Evolutionary conservation across 2,888 invertebrate genomes (phyloP), one percentile per base, ranked within the genome.

Genomic region (Ichneumoninae sp.): DNA sequence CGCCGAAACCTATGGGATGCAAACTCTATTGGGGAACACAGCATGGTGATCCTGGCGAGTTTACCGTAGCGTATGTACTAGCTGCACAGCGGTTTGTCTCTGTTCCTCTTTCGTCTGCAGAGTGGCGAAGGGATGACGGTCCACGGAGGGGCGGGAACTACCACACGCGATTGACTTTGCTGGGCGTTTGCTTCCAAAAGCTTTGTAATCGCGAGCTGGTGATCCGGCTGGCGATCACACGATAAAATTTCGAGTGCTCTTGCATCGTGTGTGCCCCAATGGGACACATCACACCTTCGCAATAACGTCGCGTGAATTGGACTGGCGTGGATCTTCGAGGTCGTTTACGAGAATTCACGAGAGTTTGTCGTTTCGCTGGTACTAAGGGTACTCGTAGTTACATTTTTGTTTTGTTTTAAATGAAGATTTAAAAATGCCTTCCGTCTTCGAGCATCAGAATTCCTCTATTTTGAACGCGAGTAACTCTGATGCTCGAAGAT

Each of bases 151-250:
- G 7, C 13, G 50, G 36, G 16, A 40, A 77, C 70, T 81, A 76
- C 82, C 68, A 76, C 76, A 52, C 66, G 66, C 76, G 75, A 60
- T 82, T 82, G 52, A 76, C 71, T 84, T 76, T 80, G 57, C 62
- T 65, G 79, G 75, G 60, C 36, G 50, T 30, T 30, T 26, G 30
- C n/a, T 16, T 30, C 16, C 62, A 33, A 62, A 62, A 62, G 30
- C 62, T 62, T 62, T 62, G 62, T 62, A 33, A 30, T 62, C 33
- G 33, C 62, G 62, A 33, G n/a, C 33, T 16, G 5, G 62, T 62
- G 33, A 62, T 62, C 62, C 62, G n/a, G 62, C 30, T 16, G n/a
- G 16, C 33, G 62, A 62, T 6, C 62, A 33, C 62, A 33, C 30
- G 62, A 16, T 16, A 7, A 62, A 62, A 62, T 57, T 22, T 57